These are phyloP conservation scores for Teleiodes luculella DNA, from an alignment of 2,888 invertebrate species.

Conservation along the genomic window DNA sequence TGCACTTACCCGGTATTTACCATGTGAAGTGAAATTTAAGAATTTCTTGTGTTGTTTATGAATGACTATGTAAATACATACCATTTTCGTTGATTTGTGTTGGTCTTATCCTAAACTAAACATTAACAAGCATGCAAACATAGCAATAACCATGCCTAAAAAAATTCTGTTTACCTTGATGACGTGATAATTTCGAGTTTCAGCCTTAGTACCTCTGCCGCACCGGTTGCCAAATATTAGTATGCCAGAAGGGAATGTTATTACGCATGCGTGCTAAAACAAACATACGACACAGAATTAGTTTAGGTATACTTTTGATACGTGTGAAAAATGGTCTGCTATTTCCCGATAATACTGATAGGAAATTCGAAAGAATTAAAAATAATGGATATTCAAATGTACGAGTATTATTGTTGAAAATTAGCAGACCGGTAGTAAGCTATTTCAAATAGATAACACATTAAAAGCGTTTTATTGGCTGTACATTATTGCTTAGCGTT, in stretches of 20 bases:
- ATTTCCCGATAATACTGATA: conserved; percentile 30
- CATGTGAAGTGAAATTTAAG: neutral
- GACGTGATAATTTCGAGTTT: conserved; percentile 38
- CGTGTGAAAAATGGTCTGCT: conserved; percentile 33
- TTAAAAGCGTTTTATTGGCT: conserved; percentile 50
- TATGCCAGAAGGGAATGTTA: conserved; percentile 79
- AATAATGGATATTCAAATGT: neutral
- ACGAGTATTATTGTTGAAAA: conserved; percentile 29
- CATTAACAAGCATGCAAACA: conserved; percentile 35
- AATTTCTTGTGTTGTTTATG: conserved; percentile 29
- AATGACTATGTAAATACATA: conserved; percentile 37
- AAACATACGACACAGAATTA: conserved; percentile 74
- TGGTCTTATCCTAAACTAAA: conserved; percentile 21
- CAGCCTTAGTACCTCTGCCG: conserved; percentile 50
- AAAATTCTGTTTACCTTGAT: conserved; percentile 55
- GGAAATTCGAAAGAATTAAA: too few relatives aligned
- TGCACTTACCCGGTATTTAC: neutral
- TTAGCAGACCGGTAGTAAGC: conserved; percentile 48
- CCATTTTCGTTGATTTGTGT: conserved; percentile 29
- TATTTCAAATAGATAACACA: conserved; percentile 29
- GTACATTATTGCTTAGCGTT: conserved; percentile 59
- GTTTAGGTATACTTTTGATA: conserved; percentile 44
- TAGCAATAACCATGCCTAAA: conserved; percentile 41
- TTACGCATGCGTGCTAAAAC: conserved; percentile 79
- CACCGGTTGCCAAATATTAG: conserved; percentile 70